Evolutionary conservation across 2,113 vertebrate species (phyloP).

Genomic region (Peromyscus californicus): DNA sequence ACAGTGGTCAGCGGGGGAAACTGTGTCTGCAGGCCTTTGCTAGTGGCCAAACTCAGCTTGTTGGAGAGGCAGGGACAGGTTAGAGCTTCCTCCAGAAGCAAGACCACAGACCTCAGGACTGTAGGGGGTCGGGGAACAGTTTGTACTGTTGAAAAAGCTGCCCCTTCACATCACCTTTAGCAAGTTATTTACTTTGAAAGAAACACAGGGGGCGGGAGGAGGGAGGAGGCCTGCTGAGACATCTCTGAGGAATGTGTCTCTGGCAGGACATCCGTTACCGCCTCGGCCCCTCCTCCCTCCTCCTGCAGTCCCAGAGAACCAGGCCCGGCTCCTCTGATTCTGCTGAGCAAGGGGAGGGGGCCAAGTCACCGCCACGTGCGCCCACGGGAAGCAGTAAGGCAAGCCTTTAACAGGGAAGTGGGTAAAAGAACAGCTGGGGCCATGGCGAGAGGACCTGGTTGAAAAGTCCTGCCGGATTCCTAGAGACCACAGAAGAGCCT

Average conservation of each 20-base stretch:
- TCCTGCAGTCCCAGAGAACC: background rate
- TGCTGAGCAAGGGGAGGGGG: background rate
- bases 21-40: background rate
- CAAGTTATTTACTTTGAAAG: slow-evolving; percentile 69
- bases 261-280: slow-evolving; percentile 78
- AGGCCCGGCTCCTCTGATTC: background rate
- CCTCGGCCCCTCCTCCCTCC: background rate
- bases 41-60: background rate
- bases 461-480: background rate
- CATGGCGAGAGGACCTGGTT: background rate
- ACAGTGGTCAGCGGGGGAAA: background rate
- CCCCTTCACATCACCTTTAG: background rate
- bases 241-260: slow-evolving; percentile 67
- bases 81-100: background rate
- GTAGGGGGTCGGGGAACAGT: background rate
- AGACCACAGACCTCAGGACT: background rate
- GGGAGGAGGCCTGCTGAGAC: slow-evolving; percentile 44
- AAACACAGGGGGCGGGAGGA: background rate
- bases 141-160: background rate
- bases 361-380: background rate
- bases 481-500: background rate
- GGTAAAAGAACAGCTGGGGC: background rate
- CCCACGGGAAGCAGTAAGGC: background rate
- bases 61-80: background rate
- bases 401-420: background rate